phyloP scores from a whole-genome alignment of 2,888 invertebrate genomes.

The Scaptomyza tumidula region DNA sequence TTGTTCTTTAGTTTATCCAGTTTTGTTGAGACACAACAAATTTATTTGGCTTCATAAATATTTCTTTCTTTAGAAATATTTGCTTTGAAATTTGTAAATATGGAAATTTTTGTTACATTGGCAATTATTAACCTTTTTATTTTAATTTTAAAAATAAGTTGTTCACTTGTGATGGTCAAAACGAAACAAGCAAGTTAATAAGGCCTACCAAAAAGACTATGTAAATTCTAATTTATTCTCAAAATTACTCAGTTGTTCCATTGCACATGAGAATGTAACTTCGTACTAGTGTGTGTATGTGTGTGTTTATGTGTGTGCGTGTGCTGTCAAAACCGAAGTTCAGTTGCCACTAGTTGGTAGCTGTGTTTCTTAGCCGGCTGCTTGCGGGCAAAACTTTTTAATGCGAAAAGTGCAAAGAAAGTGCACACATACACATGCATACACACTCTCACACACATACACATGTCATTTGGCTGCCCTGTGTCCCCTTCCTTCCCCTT shows the following conservation, averaged over 20 bases:
- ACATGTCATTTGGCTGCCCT: constrained; percentile 42
- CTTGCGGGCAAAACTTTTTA: constrained; percentile 78
- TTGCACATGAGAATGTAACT: constrained; percentile 10
- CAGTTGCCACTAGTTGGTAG: constrained; percentile 46
- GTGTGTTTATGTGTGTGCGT: constrained; percentile 23
- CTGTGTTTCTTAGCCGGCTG: constrained; percentile 58
- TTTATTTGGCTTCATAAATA: too few relatives aligned
- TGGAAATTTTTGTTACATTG: too few relatives aligned
- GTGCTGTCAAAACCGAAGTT: constrained; percentile 76
- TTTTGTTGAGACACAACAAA: too few relatives aligned
- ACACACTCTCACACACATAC: constrained; percentile 5
- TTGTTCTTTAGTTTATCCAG: too few relatives aligned
- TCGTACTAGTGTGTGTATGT: constrained; percentile 23
- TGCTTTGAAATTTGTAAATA: too few relatives aligned
- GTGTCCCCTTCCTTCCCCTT: constrained; percentile 26
- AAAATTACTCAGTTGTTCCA: not conserved
- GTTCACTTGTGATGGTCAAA: not conserved
- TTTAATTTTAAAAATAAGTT: too few relatives aligned
- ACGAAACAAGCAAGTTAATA: not conserved
- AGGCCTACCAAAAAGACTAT: too few relatives aligned
- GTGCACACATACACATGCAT: constrained; percentile 53
- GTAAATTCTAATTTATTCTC: not conserved
- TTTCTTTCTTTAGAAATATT: too few relatives aligned
- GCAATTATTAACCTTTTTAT: too few relatives aligned
- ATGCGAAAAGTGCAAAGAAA: constrained; percentile 80